A percentile compares a stretch with the other conserved stretches of the same genome.
These are phyloP conservation scores for Plumapathes pennacea DNA, from an alignment of 92 coral and sea anemone genomes.

Conservation along the genomic window DNA sequence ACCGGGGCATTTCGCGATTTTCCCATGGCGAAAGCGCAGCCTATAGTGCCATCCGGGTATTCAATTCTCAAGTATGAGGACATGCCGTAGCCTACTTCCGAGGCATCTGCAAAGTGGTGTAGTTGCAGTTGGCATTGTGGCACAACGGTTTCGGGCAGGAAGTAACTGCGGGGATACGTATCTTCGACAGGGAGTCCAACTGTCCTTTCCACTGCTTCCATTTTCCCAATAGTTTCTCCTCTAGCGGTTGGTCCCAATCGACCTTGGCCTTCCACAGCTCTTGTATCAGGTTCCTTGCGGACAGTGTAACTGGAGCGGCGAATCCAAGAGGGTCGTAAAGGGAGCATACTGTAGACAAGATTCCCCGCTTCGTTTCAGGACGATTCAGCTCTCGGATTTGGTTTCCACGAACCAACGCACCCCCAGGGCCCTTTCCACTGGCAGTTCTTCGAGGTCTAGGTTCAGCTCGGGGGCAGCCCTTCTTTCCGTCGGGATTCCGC, in stretches of 20 bases:
- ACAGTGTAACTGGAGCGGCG: conserved; percentile 55
- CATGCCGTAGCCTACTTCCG: conserved; percentile 44
- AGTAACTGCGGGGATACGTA: conserved; percentile 56
- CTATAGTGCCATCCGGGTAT: conserved; percentile 28
- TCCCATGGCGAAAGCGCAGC: conserved; percentile 54
- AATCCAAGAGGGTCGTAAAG: conserved; percentile 61
- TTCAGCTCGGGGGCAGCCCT: conserved; percentile 10
- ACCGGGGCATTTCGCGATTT: conserved; percentile 38
- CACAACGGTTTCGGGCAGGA: conserved; percentile 16
- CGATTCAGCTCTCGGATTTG: conserved; percentile 25
- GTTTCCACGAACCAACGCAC: conserved; percentile 43
- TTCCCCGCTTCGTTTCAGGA: conserved; percentile 63
- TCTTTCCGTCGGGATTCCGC: conserved; percentile 8
- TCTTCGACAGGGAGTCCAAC: conserved; percentile 28
- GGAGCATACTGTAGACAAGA: conserved; percentile 53
- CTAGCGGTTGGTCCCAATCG: conserved; percentile 52
- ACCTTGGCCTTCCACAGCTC: conserved; percentile 52
- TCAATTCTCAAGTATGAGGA: conserved; percentile 34
- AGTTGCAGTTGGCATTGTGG: conserved; percentile 26
- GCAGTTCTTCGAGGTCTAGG: conserved; percentile 51
- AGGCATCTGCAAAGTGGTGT: conserved; percentile 59
- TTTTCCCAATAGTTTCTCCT: not conserved
- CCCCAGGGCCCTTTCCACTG: conserved; percentile 41
- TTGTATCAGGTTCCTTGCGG: conserved; percentile 36
- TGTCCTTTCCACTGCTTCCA: conserved; percentile 45